Evolutionary conservation across 2,113 vertebrate genomes (phyloP).

Genomic region (Serinus canaria): DNA sequence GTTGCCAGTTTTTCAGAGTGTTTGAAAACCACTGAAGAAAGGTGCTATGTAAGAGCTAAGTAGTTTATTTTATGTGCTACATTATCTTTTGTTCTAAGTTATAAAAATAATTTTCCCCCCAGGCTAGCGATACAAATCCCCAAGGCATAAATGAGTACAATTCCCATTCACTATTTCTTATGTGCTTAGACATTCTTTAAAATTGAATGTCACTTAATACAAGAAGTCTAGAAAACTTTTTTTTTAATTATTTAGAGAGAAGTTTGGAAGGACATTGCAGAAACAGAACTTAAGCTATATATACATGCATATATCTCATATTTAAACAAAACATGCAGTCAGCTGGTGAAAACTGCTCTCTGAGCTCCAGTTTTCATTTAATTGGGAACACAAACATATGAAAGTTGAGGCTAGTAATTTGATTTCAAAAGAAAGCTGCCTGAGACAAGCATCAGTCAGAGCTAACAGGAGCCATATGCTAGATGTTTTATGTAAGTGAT

Average conservation of each 20-base stretch:
- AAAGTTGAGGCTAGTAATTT: constrained; percentile 57
- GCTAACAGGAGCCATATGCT: constrained; percentile 45
- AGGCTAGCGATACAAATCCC: not conserved
- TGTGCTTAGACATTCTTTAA: not conserved
- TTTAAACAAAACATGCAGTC: constrained; percentile 36
- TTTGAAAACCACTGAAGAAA: not conserved
- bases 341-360: constrained; percentile 38
- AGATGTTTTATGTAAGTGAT: not conserved
- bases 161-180: not conserved
- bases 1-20: not conserved
- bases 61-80: constrained; percentile 5
- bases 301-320: not conserved
- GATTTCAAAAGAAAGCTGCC: constrained; percentile 57
- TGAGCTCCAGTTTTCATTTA: constrained; percentile 47
- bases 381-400: constrained; percentile 57
- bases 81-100: constrained; percentile 5
- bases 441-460: constrained; percentile 12
- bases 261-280: not conserved
- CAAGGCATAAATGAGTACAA: not conserved
- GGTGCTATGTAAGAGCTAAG: not conserved
- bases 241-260: not conserved
- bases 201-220: not conserved
- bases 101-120: not conserved
- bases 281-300: not conserved
- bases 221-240: not conserved